These are phyloP conservation scores for Gopherus evgoodei DNA, from an alignment of 2,113 vertebrate genomes.

Conservation along the genomic window DNA sequence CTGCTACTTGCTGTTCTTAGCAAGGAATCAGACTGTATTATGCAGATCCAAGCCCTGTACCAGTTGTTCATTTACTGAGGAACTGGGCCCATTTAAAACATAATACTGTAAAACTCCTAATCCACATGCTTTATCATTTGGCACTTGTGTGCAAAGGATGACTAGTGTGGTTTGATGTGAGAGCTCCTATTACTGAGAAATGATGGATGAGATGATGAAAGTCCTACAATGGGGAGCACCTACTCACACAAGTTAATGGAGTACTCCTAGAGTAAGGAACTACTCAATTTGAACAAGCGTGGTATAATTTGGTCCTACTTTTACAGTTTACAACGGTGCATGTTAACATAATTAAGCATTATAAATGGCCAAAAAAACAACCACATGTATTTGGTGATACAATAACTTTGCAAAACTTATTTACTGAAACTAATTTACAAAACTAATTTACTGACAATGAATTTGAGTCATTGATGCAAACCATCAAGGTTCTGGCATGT, in stretches of 20 bases:
- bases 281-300: accelerated
- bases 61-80: not conserved
- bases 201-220: not conserved
- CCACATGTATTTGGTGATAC: not conserved
- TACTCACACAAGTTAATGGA: accelerated
- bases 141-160: accelerated
- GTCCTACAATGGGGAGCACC: not conserved
- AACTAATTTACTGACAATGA: not conserved
- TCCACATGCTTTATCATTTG: accelerated
- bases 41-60: not conserved
- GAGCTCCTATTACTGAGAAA: not conserved
- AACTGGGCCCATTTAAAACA: accelerated
- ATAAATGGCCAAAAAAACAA: not conserved
- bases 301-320: not conserved
- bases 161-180: not conserved
- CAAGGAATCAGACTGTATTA: accelerated
- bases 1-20: accelerated
- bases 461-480: not conserved
- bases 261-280: not conserved
- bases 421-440: not conserved
- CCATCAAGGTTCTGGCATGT: not conserved
- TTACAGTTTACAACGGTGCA: accelerated
- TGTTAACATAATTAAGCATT: not conserved
- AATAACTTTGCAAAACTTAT: not conserved
- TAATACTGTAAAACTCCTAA: accelerated